phyloP scores from a whole-genome alignment of 2,888 invertebrate genomes.

The Hofmannophila pseudospretella region DNA sequence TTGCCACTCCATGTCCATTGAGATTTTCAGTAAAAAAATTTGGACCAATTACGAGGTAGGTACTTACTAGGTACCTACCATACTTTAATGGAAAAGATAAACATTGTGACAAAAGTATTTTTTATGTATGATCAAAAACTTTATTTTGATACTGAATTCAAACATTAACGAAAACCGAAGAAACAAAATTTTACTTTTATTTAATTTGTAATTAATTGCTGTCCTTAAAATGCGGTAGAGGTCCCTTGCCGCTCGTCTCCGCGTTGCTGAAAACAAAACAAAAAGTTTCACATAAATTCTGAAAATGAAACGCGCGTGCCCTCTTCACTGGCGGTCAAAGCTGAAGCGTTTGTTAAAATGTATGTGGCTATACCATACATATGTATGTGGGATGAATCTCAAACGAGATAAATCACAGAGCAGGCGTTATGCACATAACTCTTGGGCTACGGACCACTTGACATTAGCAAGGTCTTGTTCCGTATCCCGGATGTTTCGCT shows the following conservation, averaged over 20 bases:
- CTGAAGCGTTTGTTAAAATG: slow-evolving; percentile 41
- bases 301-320: slow-evolving; percentile 28
- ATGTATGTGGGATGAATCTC: slow-evolving; percentile 53
- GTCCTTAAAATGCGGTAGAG: slow-evolving; percentile 1
- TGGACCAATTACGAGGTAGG: no score
- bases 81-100: no score
- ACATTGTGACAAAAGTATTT: no score
- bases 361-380: slow-evolving; percentile 36
- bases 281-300: slow-evolving; percentile 33
- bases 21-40: no score
- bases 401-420: slow-evolving; percentile 62
- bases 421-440: slow-evolving; percentile 67
- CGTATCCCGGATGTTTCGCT: slow-evolving; percentile 21
- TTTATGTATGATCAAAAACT: no score
- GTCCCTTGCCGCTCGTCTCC: slow-evolving; percentile 13
- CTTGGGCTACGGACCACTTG: slow-evolving; percentile 60
- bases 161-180: no score
- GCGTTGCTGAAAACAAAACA: slow-evolving; percentile 29
- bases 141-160: no score
- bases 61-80: no score
- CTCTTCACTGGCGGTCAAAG: slow-evolving; percentile 30
- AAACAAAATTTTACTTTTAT: not conserved
- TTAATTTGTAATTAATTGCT: not conserved
- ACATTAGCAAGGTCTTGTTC: slow-evolving; percentile 60
- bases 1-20: no score